These are phyloP conservation scores for Lepidurus apus DNA, from an alignment of 1,140 invertebrate species.

Conservation along the genomic window DNA sequence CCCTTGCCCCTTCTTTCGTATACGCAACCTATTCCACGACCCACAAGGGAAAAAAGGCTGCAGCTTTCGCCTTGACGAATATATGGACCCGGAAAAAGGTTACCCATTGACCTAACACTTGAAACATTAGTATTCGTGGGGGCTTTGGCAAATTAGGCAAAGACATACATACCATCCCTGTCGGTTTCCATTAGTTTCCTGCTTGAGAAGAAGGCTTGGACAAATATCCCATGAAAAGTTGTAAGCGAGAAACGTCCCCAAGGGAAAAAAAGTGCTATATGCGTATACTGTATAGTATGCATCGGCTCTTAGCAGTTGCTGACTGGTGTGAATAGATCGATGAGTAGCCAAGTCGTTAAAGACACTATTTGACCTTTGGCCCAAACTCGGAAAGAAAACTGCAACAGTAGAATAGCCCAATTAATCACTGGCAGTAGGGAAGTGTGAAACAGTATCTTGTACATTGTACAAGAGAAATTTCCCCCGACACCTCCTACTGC, in stretches of 20 bases:
- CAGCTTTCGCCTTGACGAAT: background rate
- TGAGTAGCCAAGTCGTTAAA: constrained; percentile 12
- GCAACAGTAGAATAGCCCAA: constrained; percentile 10
- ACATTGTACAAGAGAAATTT: no score
- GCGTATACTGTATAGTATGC: background rate
- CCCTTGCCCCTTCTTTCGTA: background rate
- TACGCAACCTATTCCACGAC: background rate
- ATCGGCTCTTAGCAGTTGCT: constrained; percentile 15
- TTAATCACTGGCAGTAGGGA: background rate
- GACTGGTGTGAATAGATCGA: constrained; percentile 13
- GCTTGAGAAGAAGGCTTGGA: constrained; percentile 21
- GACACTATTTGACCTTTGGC: constrained; percentile 11
- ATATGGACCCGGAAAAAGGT: background rate
- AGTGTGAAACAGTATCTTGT: background rate
- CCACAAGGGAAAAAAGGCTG: no score
- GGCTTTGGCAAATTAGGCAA: constrained; percentile 13
- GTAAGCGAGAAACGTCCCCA: background rate
- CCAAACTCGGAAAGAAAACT: constrained; percentile 2
- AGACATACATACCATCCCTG: constrained; percentile 10
- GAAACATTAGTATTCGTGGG: constrained; percentile 2
- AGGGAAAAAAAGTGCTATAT: background rate
- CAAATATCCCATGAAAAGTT: background rate
- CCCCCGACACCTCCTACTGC: background rate
- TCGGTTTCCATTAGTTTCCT: constrained; percentile 10
- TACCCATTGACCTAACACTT: constrained; percentile 15